Evolutionary conservation across 2,113 vertebrate genomes (phyloP), one percentile per base, ranked within the genome.

Genomic region (Pyxicephalus adspersus): DNA sequence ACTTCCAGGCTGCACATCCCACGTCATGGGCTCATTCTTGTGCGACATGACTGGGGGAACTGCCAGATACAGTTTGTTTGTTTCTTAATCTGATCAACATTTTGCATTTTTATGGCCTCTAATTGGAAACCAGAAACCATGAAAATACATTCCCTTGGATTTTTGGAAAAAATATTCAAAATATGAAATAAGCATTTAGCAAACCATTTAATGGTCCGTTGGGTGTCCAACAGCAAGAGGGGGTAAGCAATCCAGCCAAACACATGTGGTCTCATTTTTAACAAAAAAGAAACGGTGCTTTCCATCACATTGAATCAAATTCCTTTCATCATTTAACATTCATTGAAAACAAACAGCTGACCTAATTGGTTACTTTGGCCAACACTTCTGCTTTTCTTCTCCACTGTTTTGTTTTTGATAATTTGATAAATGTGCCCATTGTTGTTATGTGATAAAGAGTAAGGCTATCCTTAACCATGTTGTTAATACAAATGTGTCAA

Each of bases 81-180:
- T 70, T 23, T 58, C 25, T 34, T 55, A 50, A 71, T 29, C 28
- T 72, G 68, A 72, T 54, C 54, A 72, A 72, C 29, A 51, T 72
- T 72, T 72, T 13, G 51, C 51, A 31, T 54, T 72, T 70, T 72
- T 72, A 72, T 55, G 31, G 68, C 68, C 4, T 51, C 52, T 72
- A 72, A 72, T 50, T 55, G 68, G 68, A 71, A 71, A 71, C 45
- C 51, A 71, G 66, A 71, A 71, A 71, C 66, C 26, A 55, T 55
- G 50, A 72, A 51, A 54, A 72, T 55, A 26, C 68, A n/a, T 55
- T 72, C 29, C 51, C 23, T 55, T 50, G 68, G 58, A 58, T 74
- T 58, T 74, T 29, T 60, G 71, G 54, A 34, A 20, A 58, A n/a
- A 60, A 31, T 60, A 16, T 74, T 74, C 29, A n/a, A 74, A 74